Evolutionary conservation across 92 coral and sea anemone genomes (phyloP), one percentile per base, ranked within the genome.

Genomic region (Parazoanthus darwini): DNA sequence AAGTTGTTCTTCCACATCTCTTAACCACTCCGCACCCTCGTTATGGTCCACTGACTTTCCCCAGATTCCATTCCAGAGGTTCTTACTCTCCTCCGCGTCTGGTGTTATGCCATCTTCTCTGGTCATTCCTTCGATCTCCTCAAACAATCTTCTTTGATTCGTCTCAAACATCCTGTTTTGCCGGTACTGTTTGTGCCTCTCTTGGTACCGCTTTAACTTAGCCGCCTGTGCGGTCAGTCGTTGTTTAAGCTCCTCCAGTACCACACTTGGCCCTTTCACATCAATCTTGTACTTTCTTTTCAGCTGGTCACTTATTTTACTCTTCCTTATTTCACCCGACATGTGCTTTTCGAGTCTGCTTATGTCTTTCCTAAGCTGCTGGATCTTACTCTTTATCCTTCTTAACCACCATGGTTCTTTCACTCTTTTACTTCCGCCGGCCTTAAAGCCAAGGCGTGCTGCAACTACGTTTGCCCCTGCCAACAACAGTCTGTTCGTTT

Each of bases 281-380:
- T 74, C 54, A 11, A 82, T 48, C 26, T 51, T 7, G 75, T 89
- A 82, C 56, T 83, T 83, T 44, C 63, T 81, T 88, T 89, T 51
- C 33, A 89, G 91, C 54, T 73, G 82, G 6, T 85, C 33, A 44
- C 36, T 76, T 56, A 66, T 83, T 83, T 72, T 77, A 81, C 58
- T 38, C 39, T 72, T 81, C 46, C 67, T 80, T 20, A 72, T 82
- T 42, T 82, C 91, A 71, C 86, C 88, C 65, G 88, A 83, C 73
- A 58, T 83, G 46, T 46, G 46, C 72, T 63, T 72, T 54, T 86
- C 88, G 68, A 89, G 82, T 67, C 85, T 89, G 78, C 88, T 82
- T 68, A 82, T 89, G 80, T 89, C 88, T 84, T 81, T 89, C 80
- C 88, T 81, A 79, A 89, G 88, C 91, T 72, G 88, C 88, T 82